phyloP scores from a whole-genome alignment of 2,888 invertebrate species.

The Hofmannophila pseudospretella region DNA sequence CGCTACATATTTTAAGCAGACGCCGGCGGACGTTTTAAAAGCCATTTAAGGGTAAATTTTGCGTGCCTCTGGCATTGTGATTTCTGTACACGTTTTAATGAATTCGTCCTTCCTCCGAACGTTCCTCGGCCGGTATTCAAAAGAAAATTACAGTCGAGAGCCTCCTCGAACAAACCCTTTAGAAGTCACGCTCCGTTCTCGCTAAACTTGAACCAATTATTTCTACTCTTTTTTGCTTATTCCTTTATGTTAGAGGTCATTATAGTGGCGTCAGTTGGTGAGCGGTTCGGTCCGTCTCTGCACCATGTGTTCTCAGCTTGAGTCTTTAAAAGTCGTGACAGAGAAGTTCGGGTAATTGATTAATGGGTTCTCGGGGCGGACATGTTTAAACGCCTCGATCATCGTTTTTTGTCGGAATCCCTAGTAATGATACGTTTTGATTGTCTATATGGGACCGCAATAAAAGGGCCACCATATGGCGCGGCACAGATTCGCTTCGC shows the following conservation, averaged over 20 bases:
- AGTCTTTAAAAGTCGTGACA: conserved; percentile 61
- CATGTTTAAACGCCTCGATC: conserved; percentile 65
- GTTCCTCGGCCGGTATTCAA: conserved; percentile 61
- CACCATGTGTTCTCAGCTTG: conserved; percentile 62
- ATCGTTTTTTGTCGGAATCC: conserved; percentile 61
- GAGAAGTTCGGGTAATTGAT: conserved; percentile 69
- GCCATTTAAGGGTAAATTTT: conserved; percentile 47
- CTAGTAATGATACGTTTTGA: conserved; percentile 71
- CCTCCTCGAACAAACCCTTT: conserved; percentile 68
- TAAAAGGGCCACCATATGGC: conserved; percentile 61
- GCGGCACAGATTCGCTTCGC: conserved; percentile 51
- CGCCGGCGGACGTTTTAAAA: conserved; percentile 39
- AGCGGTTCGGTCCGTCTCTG: conserved; percentile 43
- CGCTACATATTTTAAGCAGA: conserved; percentile 16
- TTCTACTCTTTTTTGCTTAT: conserved; percentile 57
- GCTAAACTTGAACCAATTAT: conserved; percentile 70
- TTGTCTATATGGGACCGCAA: conserved; percentile 54
- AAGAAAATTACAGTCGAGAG: conserved; percentile 69
- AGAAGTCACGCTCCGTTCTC: conserved; percentile 65
- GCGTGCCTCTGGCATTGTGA: conserved; percentile 51
- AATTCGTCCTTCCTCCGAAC: conserved; percentile 62
- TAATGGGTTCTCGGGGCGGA: conserved; percentile 66
- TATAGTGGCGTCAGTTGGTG: conserved; percentile 70
- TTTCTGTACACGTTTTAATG: conserved; percentile 69
- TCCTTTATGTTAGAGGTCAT: conserved; percentile 58